Evolutionary conservation across 92 coral and sea anemone species (phyloP), one percentile per base, ranked within the genome.

Genomic region (Diadumene lineata): DNA sequence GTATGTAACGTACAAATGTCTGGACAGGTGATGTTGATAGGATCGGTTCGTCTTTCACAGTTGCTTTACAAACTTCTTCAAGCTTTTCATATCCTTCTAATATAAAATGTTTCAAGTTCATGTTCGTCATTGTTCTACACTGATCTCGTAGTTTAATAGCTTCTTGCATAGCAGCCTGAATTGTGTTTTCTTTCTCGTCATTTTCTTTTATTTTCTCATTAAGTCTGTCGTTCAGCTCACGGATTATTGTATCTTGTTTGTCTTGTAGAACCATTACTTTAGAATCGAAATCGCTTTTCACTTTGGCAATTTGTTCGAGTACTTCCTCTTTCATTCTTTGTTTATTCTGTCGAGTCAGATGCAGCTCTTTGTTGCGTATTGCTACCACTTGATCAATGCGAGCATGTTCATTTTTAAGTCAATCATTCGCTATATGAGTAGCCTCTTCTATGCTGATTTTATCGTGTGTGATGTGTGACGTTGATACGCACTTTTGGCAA

Each of bases 391-490:
- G 46, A 13, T 66, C 10, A 0, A 66, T 27, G 32, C 50, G 70
- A 66, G 18, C 46, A 11, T 29, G 1, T 17, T 18, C 23, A n/a
- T 13, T 24, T 66, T 17, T 23, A 24, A 66, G 17, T 33, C 3
- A 7, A 4, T 66, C 0, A 23, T 33, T 66, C 4, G 46, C 44
- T 7, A 21, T 53, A 15, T 67, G 29, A 17, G 30, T 57, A 1
- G 24, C 32, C 10, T 67, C 72, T 31, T 67, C 72, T 25, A 67
- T 22, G 57, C 72, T 67, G 32, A 38, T n/a, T 32, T 38, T 43
- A 15, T 43, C 31, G 57, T 67, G 72, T 15, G n/a, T 38, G 31
- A 13, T 26, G 21, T 67, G 72, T 11, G 51, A 0, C 30, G 31
- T 38, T 18, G 56, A 1, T 8, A 57, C 29, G 18, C 72, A 67